phyloP scores from a whole-genome alignment of 1,140 invertebrate genomes.

The Ceratosolen fusciceps region DNA sequence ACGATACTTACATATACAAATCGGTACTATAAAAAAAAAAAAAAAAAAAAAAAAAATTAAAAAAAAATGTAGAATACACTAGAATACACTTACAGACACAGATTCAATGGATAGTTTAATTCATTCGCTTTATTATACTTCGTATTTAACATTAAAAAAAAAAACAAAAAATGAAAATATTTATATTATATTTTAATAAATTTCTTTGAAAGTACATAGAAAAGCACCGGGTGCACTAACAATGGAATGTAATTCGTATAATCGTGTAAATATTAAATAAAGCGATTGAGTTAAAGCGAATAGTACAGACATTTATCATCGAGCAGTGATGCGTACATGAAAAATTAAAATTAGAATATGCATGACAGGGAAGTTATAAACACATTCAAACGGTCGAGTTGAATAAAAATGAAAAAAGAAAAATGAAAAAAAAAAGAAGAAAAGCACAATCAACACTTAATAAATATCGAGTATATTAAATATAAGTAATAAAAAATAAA shows the following conservation, averaged over 20 bases:
- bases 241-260: neutral
- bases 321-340: neutral
- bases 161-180: neutral
- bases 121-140: constrained; percentile 6
- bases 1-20: neutral
- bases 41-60: neutral
- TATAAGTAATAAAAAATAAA: too few species aligned
- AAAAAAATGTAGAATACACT: too few species aligned
- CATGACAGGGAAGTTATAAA: constrained; percentile 14
- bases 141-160: neutral
- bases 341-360: constrained; percentile 35
- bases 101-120: neutral
- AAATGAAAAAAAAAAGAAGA: constrained; percentile 28
- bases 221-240: neutral
- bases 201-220: constrained; percentile 2
- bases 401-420: constrained; percentile 25
- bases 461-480: constrained; percentile 24
- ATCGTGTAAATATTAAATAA: constrained; percentile 28
- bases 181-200: neutral
- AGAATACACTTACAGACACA: neutral
- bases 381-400: too few species aligned
- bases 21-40: constrained; percentile 9
- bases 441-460: too few species aligned
- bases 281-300: constrained; percentile 43
- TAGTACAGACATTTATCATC: constrained; percentile 36